phyloP scores from a whole-genome alignment of 2,797 vertebrate species.

The Apodemus agrarius region DNA sequence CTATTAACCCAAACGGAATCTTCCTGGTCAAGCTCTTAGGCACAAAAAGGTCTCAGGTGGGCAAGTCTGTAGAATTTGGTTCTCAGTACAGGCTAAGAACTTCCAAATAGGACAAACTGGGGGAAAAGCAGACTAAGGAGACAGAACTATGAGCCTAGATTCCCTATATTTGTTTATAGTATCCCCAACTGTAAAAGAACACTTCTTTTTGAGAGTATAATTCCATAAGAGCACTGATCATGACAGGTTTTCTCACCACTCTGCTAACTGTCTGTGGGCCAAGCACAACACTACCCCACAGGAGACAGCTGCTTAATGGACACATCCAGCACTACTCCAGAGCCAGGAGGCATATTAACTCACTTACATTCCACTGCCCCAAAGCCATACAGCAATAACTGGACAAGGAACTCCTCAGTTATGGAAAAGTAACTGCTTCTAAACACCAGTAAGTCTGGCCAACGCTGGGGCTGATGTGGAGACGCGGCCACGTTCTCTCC shows the following conservation, averaged over 20 bases:
- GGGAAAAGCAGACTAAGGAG: background rate
- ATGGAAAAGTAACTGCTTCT: slow-evolving; percentile 28
- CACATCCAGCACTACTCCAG: background rate
- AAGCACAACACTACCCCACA: background rate
- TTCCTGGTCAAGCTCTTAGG: slow-evolving; percentile 89
- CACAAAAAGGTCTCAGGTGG: slow-evolving; percentile 79
- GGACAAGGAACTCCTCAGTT: background rate
- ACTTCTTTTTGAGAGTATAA: slow-evolving; percentile 8
- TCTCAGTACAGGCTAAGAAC: slow-evolving; percentile 53
- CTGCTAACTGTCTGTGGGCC: background rate
- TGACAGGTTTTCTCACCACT: slow-evolving; percentile 2
- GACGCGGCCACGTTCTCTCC: background rate
- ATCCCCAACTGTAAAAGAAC: background rate
- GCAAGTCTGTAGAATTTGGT: slow-evolving; percentile 67
- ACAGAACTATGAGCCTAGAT: background rate
- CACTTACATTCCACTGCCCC: background rate
- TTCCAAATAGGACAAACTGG: background rate
- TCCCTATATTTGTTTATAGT: background rate
- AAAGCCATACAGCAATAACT: background rate
- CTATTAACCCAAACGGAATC: slow-evolving; percentile 90
- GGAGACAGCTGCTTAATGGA: background rate
- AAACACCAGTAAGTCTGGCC: background rate
- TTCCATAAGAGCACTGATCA: background rate
- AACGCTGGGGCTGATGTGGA: background rate
- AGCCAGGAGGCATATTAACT: background rate